Evolutionary conservation across 2,113 vertebrate genomes (phyloP), one percentile per base, ranked within the genome.

Genomic region (Tylochromis polylepis): DNA sequence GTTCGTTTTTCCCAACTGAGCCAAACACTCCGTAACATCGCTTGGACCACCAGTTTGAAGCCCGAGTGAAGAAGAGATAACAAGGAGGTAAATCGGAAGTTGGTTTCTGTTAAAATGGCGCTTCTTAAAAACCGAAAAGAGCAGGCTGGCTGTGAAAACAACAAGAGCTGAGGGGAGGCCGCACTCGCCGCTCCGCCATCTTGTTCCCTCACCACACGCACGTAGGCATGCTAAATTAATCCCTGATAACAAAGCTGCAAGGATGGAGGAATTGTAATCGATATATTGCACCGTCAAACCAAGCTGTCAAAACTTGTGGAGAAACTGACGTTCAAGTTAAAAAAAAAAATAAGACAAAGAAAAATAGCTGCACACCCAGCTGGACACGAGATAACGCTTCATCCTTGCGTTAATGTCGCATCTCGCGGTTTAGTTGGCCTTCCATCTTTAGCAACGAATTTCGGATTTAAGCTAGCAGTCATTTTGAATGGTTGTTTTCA

Each of bases 221-320:
- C 53, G 88, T 85, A 97, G 96, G 94, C 96, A 96, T 84, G 92
- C 93, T 96, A 93, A 96, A 94, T 96, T 96, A 93, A 97, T 96
- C 96, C 96, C 96, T 85, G 96, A 97, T 96, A 95, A 88, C 88
- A 82, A 89, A 82, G 85, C 87, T 91, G 16, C 91, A 84, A 94
- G 92, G 92, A 95, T 95, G 79, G 94, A 96, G 94, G 95, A 90
- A 91, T 94, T 91, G 90, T 93, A 97, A 96, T 97, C 96, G 96
- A 97, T 95, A 86, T 59, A 85, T 90, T 88, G 94, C 92, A 95
- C 91, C 55, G 95, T 96, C 92, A 94, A 94, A 90, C 95, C n/a
- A 78, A 18, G 24, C 43, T 75, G 56, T 49, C 38, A 16, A 84
- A 87, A 87, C 29, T 59, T 82, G 72, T 2, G 9, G 18, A 81